Evolutionary conservation across 2,113 vertebrate genomes (phyloP), one percentile per base, ranked within the genome.

Genomic region (Gymnogyps californianus): DNA sequence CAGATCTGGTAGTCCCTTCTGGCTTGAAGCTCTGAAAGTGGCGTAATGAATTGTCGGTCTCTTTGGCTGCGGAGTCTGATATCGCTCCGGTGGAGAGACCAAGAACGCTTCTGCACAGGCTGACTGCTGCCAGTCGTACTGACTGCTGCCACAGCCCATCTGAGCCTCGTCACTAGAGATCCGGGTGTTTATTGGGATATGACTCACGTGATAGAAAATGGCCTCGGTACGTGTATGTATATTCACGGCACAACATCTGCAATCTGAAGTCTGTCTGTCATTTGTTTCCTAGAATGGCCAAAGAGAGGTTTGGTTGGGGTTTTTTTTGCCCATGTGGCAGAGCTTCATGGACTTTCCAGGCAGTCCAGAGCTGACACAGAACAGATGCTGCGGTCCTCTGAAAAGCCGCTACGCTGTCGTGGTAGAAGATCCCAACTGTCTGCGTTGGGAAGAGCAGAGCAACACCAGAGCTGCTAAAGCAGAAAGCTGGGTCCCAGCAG

Each of bases 161-260:
- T n/a, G n/a, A n/a, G n/a, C n/a, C n/a, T n/a, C n/a, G n/a, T n/a
- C n/a, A n/a, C n/a, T n/a, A n/a, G n/a, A n/a, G n/a, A n/a, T n/a
- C n/a, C n/a, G n/a, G n/a, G n/a, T n/a, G n/a, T n/a, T n/a, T n/a
- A n/a, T n/a, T n/a, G n/a, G n/a, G n/a, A n/a, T n/a, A n/a, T n/a
- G n/a, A n/a, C n/a, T n/a, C n/a, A n/a, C n/a, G n/a, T 2, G 1
- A 38, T 11, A 57, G 61, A 32, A 80, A 58, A 38, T 24, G 25
- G 18, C 61, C n/a, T n/a, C 2, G 4, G 28, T 31, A 8, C 0
- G 1, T 51, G 6, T 4, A 8, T 52, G 9, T 36, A 20, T n/a
- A n/a, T n/a, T 38, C 12, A 34, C 34, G 22, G 31, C 2, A 6
- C 38, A 58, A 12, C 8, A 58, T 52, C n/a, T 64, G 62, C 49